Evolutionary conservation across 1,140 invertebrate species (phyloP).

Genomic region (Hylaeus anthracinus): DNA sequence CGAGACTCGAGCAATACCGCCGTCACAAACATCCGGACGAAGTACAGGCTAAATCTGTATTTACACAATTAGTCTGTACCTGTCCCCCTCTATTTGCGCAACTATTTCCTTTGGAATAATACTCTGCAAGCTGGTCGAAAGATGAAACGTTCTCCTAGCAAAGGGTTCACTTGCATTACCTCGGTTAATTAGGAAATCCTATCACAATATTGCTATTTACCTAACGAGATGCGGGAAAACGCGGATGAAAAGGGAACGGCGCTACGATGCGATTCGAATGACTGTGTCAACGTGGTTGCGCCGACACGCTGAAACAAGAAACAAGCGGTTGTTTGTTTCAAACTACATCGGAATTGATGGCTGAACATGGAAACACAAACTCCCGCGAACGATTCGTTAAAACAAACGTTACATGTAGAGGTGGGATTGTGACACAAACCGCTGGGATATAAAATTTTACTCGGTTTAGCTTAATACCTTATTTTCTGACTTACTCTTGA

Average conservation of each 20-base stretch:
- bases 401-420: too few relatives aligned
- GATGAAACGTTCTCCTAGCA: neutral
- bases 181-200: conserved; percentile 2
- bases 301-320: conserved; percentile 1
- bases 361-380: too few relatives aligned
- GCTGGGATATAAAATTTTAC: too few relatives aligned
- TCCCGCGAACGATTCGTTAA: too few relatives aligned
- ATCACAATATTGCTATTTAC: neutral
- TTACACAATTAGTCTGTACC: neutral
- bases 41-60: neutral
- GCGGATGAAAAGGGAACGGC: neutral
- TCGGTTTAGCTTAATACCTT: too few relatives aligned
- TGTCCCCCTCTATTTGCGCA: conserved; percentile 20
- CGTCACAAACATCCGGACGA: neutral
- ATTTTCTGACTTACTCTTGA: too few relatives aligned
- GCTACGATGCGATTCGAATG: neutral
- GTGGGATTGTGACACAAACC: too few relatives aligned
- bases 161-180: neutral
- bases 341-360: too few relatives aligned
- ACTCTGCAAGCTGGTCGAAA: neutral
- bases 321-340: neutral
- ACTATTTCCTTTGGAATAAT: conserved; percentile 25
- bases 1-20: neutral
- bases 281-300: neutral
- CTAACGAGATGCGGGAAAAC: neutral